A percentile compares a stretch with the other conserved stretches of the same genome.
Evolutionary conservation across 2,888 invertebrate species (phyloP).

Genomic region (Phoenoteleia sp.): DNA sequence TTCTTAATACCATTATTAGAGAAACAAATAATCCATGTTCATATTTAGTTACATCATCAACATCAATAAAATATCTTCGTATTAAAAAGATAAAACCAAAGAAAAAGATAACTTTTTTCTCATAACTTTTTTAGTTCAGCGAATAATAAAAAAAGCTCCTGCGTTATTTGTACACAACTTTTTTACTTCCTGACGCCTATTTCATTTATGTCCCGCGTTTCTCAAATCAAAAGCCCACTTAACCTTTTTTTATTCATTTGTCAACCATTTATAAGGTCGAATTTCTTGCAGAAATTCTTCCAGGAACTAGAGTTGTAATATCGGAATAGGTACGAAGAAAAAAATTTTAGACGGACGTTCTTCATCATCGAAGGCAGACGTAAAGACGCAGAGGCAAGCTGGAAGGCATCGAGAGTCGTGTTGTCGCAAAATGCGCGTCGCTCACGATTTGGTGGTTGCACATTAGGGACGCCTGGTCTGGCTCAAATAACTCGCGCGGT

Average conservation of each 20-base stretch:
- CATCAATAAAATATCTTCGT: too few species aligned
- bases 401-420: constrained; percentile 58
- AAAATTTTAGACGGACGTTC: constrained; percentile 71
- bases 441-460: constrained; percentile 75
- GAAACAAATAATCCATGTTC: too few species aligned
- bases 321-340: constrained; percentile 63
- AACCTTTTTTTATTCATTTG: constrained; percentile 63
- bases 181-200: constrained; percentile 13
- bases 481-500: constrained; percentile 83
- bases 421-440: constrained; percentile 70
- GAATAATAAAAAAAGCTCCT: constrained; percentile 6
- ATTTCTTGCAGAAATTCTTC: constrained; percentile 69
- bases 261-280: constrained; percentile 60
- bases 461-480: constrained; percentile 82
- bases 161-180: constrained; percentile 43
- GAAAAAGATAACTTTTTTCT: not conserved
- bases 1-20: too few species aligned
- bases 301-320: constrained; percentile 62
- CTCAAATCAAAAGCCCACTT: constrained; percentile 60
- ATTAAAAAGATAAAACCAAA: too few species aligned
- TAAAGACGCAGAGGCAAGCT: constrained; percentile 46
- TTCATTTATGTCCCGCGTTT: constrained; percentile 38
- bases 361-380: constrained; percentile 71
- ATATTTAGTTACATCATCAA: too few species aligned
- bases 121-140: not conserved